phyloP scores from a whole-genome alignment of 2,797 vertebrate species.

The Meriones psammophilus region DNA sequence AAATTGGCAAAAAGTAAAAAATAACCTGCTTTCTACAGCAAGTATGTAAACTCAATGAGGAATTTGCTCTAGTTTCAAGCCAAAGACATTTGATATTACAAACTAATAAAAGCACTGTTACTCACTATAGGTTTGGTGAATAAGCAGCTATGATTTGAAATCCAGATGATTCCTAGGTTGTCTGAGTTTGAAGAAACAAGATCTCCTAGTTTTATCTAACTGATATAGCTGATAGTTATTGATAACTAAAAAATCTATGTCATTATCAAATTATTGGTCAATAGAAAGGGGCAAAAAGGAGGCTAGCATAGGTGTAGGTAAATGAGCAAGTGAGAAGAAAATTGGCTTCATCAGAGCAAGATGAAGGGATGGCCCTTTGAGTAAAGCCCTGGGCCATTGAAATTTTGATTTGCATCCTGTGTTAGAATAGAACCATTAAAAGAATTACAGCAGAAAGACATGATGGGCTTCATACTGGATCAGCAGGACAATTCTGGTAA shows the following conservation, averaged over 20 bases:
- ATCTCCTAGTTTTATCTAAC: neutral
- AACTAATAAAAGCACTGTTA: neutral
- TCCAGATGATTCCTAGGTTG: neutral
- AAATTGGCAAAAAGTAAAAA: neutral
- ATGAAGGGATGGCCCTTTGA: neutral
- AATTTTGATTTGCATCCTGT: neutral
- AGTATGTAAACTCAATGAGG: conserved; percentile 26
- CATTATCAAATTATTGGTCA: neutral
- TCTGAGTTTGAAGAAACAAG: neutral
- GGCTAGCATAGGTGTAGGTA: neutral
- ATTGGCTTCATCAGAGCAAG: too few species aligned
- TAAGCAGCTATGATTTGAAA: neutral
- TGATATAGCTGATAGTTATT: neutral
- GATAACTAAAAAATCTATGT: neutral
- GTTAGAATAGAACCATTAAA: neutral
- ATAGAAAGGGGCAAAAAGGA: neutral
- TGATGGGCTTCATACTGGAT: rapidly evolving
- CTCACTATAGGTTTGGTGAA: neutral
- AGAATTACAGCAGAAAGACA: neutral
- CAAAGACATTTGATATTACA: neutral
- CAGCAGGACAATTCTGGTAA: neutral
- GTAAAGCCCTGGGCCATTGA: rapidly evolving
- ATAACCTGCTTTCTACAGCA: neutral
- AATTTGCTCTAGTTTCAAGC: neutral
- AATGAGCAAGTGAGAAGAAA: neutral